Percentiles rank a stretch among this genome's conserved stretches.
These are phyloP conservation scores for Onthophagus sagittarius DNA, from an alignment of 2,888 invertebrate genomes.

Conservation along the genomic window DNA sequence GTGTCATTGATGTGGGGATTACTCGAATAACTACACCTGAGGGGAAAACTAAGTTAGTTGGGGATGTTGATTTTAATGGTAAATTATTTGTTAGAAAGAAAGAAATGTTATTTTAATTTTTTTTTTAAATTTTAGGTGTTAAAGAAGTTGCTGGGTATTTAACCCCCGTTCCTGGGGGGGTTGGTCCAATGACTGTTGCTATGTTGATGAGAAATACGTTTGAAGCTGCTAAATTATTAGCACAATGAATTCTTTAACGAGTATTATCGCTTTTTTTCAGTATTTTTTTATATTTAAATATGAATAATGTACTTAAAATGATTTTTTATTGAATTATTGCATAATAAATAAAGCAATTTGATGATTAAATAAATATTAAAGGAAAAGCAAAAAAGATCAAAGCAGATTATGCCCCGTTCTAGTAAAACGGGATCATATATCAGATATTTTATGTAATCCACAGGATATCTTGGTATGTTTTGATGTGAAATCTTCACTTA, in stretches of 20 bases:
- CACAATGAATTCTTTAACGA: not conserved
- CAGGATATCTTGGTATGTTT: no score
- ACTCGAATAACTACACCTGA: conserved; percentile 62
- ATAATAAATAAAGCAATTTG: no score
- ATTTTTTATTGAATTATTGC: no score
- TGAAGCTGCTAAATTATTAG: conserved; percentile 55
- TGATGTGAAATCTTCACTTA: no score
- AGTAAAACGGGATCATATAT: no score
- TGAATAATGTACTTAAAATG: no score
- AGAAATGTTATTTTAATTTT: conserved; percentile 10
- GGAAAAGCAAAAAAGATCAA: no score
- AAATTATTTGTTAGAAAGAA: conserved; percentile 27
- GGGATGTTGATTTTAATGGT: conserved; percentile 87
- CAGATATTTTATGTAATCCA: no score
- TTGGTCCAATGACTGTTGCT: conserved; percentile 91
- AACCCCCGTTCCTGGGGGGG: conserved; percentile 90
- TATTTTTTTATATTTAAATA: no score
- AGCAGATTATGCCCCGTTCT: no score
- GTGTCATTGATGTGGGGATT: conserved; percentile 86
- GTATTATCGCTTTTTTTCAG: no score
- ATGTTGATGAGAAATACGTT: conserved; percentile 91
- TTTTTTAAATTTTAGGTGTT: conserved; percentile 55
- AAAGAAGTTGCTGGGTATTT: conserved; percentile 76
- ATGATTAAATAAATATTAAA: no score
- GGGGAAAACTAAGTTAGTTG: conserved; percentile 73